These are phyloP conservation scores for Pseudorasbora parva DNA, from an alignment of 2,113 vertebrate genomes.

Conservation along the genomic window DNA sequence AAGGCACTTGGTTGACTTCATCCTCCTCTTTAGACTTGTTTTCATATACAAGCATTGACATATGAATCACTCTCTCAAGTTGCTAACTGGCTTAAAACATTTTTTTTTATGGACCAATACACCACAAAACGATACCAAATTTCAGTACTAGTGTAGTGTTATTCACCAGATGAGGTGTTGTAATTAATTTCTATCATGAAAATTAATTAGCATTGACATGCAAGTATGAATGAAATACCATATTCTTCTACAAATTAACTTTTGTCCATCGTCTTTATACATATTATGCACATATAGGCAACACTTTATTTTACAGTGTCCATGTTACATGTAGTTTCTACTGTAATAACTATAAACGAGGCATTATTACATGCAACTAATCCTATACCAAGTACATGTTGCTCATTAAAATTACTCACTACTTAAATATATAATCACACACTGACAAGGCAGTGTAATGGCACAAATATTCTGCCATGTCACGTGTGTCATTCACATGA, in stretches of 20 bases:
- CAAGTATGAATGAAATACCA: not conserved
- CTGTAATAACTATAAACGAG: too few species aligned
- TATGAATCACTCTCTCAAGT: not conserved
- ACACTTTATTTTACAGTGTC: too few species aligned
- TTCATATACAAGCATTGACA: slow-evolving; percentile 4
- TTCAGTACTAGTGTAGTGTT: not conserved
- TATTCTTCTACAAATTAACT: too few species aligned
- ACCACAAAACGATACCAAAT: not conserved
- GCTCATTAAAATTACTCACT: too few species aligned
- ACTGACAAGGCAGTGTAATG: too few species aligned
- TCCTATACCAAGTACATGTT: too few species aligned
- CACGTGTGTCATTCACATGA: not conserved
- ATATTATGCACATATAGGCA: too few species aligned
- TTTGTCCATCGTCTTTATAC: too few species aligned
- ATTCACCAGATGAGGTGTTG: not conserved
- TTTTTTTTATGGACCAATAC: too few species aligned
- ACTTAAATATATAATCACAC: too few species aligned
- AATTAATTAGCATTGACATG: not conserved
- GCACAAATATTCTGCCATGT: not conserved
- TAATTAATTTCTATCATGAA: not conserved
- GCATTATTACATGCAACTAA: too few species aligned
- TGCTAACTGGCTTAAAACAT: not conserved
- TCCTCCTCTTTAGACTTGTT: not conserved
- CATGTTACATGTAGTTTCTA: too few species aligned
- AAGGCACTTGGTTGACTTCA: slow-evolving; percentile 9